These are phyloP conservation scores for Pseudeuparius sepicola DNA, from an alignment of 2,888 invertebrate species.

Conservation along the genomic window DNA sequence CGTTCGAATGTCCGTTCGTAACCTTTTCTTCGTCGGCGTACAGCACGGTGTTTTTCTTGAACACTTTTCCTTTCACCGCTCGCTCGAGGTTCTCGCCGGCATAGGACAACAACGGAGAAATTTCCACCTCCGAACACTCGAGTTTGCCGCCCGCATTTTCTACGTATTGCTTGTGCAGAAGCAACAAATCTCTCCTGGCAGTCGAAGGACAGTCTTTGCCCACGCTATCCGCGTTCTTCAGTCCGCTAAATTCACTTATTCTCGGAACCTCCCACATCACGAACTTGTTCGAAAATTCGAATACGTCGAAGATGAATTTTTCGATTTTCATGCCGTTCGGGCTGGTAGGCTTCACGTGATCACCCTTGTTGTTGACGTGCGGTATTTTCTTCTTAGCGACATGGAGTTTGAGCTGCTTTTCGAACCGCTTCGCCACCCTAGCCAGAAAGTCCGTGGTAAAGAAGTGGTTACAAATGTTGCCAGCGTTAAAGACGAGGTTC, in stretches of 20 bases:
- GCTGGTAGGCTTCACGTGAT: conserved; percentile 61
- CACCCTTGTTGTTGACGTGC: conserved; percentile 61
- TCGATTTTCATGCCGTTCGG: conserved; percentile 98
- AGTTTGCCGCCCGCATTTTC: conserved; percentile 72
- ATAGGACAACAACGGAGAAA: conserved; percentile 85
- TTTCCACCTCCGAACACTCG: conserved; percentile 63
- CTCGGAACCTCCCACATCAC: conserved; percentile 88
- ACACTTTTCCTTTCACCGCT: conserved; percentile 27
- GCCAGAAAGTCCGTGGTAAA: conserved; percentile 81
- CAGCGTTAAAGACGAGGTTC: conserved; percentile 80
- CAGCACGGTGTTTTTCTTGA: conserved; percentile 24
- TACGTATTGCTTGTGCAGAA: conserved; percentile 70
- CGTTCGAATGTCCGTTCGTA: too few species aligned
- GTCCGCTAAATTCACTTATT: conserved; percentile 90
- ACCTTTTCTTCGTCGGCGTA: conserved; percentile 26
- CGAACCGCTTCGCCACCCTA: conserved; percentile 59
- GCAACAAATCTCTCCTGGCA: conserved; percentile 65
- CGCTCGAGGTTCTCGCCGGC: conserved; percentile 73
- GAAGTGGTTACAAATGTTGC: conserved; percentile 98
- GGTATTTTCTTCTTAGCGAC: conserved; percentile 97
- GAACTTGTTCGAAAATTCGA: conserved; percentile 83
- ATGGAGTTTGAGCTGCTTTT: conserved; percentile 75
- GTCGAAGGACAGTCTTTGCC: conserved; percentile 89
- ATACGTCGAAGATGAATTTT: conserved; percentile 98
- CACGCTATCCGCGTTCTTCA: conserved; percentile 87